phyloP scores from a whole-genome alignment of 2,888 invertebrate genomes.

The Cosmia pyralina region DNA sequence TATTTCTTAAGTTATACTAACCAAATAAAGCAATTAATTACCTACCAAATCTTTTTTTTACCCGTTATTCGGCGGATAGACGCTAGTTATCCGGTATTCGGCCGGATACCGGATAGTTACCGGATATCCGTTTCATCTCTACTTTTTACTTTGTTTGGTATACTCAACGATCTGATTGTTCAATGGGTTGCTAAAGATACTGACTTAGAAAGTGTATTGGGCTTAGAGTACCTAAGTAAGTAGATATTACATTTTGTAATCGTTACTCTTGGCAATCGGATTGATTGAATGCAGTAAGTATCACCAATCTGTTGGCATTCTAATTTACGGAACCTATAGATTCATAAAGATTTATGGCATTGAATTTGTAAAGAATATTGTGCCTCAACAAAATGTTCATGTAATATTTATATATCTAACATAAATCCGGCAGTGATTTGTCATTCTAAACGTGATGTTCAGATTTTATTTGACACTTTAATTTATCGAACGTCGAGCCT shows the following conservation, averaged over 20 bases:
- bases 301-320: neutral
- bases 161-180: neutral
- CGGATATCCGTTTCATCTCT: too few relatives aligned
- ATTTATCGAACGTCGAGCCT: slow-evolving; percentile 43
- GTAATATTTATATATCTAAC: slow-evolving; percentile 4
- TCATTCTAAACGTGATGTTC: slow-evolving; percentile 35
- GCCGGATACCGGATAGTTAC: too few relatives aligned
- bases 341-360: neutral
- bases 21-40: too few relatives aligned
- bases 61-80: too few relatives aligned
- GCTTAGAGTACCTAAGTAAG: neutral
- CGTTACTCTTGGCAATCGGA: neutral
- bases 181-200: neutral
- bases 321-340: neutral
- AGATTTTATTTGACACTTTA: slow-evolving; percentile 47
- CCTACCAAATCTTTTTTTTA: too few relatives aligned
- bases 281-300: neutral
- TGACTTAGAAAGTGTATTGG: neutral
- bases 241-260: neutral
- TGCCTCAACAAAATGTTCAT: neutral
- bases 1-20: too few relatives aligned
- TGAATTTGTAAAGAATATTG: neutral
- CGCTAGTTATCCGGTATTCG: too few relatives aligned
- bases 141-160: neutral
- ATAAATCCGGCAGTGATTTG: slow-evolving; percentile 30